Conservation (phyloP, 2,797 vertebrate genomes). For the Trichosurus vulpecula region DNA sequence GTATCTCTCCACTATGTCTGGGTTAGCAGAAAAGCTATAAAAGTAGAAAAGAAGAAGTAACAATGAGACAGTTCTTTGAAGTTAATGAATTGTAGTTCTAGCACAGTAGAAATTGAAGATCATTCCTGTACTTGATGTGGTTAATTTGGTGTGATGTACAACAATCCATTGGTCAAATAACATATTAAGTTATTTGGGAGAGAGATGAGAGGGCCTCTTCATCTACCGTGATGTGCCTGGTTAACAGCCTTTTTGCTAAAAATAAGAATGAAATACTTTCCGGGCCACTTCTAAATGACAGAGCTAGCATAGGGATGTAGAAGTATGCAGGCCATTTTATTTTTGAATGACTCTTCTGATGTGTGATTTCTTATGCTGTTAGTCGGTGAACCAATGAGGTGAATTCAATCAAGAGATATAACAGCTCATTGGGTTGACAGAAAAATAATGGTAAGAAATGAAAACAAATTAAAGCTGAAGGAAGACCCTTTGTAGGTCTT, state of each 20-base stretch:
- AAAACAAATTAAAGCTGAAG: slow-evolving; percentile 74
- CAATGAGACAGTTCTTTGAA: neutral
- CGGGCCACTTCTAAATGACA: slow-evolving; percentile 63
- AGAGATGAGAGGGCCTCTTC: slow-evolving; percentile 49
- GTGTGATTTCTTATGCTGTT: slow-evolving; percentile 67
- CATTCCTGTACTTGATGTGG: neutral
- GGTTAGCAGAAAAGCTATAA: neutral
- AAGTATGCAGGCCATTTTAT: slow-evolving; percentile 54
- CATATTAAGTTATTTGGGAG: slow-evolving; percentile 61
- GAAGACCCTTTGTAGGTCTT: slow-evolving; percentile 48
- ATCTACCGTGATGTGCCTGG: slow-evolving; percentile 52
- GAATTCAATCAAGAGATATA: slow-evolving; percentile 62
- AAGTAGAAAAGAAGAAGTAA: neutral
- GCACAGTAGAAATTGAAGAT: neutral
- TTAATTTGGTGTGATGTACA: slow-evolving; percentile 54
- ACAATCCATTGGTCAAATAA: slow-evolving; percentile 32
- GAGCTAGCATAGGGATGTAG: slow-evolving; percentile 72
- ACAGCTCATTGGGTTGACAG: slow-evolving; percentile 69
- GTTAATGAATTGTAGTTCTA: neutral
- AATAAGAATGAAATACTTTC: slow-evolving; percentile 64
- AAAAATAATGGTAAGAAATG: slow-evolving; percentile 63
- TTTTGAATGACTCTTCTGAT: slow-evolving; percentile 49
- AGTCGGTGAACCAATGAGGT: slow-evolving; percentile 69
- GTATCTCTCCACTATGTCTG: neutral
- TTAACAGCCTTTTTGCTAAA: slow-evolving; percentile 60